Base-by-base conservation (phyloP, 2,113 vertebrate genomes). In the Sinocyclocheilus grahami region DNA sequence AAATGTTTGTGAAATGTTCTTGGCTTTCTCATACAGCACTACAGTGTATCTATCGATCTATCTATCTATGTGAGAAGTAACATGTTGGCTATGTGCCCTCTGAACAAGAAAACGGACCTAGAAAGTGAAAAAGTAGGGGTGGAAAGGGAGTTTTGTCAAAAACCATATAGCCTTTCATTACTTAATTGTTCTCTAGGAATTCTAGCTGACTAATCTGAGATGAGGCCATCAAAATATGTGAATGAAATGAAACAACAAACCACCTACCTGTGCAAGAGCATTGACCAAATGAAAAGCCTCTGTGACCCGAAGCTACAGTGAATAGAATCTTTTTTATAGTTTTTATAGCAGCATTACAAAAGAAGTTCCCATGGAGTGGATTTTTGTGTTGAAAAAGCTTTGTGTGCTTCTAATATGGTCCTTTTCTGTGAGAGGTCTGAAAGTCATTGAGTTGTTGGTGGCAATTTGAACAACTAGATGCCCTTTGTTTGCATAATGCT, bases 371-470 rank as follows among this genome's bases (percentile, higher is more conserved):
- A 16, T 3, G 16, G 14, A 20, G 60, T 65, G 60, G 39, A 16
- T 82, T 65, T 18, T 27, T 27, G 39, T 10, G 7, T 81, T 65
- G 60, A 46, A 16, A 2, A 82, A 51, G 4, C 39, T 13, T 67
- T 67, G 13, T 67, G 14, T n/a, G 22, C 58, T 60, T 27, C 20
- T 46, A 48, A 8, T 24, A 22, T 62, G 22, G 9, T 65, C 2
- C 16, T 65, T 48, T 65, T 81, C 11, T n/a, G 55, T 60, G 30
- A 60, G 77, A 74, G 0, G 9, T 79, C 33, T 62, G 78, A 79
- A 39, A 62, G 33, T n/a, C 55, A 79, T 39, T 62, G 33, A 63
- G 13, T 76, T 48, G 39, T 46, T 62, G 55, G 53, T 79, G 78
- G 20, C 78, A 13, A n/a, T 79, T 62, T 42, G 11, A 42, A 62